Conservation (phyloP, 2,888 invertebrate species). For the Achlya flavicornis region DNA sequence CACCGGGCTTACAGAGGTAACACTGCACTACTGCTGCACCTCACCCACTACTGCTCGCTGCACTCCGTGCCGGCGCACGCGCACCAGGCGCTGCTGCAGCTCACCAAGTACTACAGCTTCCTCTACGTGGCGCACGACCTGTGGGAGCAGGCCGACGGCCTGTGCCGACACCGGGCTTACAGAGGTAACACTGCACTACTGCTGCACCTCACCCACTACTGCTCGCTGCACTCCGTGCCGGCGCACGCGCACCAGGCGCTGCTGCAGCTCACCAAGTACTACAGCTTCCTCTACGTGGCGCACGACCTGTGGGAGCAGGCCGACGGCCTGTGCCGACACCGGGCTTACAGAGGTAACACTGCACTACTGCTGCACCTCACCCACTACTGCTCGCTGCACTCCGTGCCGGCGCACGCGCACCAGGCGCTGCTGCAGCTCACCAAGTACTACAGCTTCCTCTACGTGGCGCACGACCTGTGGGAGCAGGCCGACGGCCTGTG, state of each 20-base stretch:
- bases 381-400: conserved; percentile 82
- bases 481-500: conserved; percentile 94
- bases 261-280: conserved; percentile 91
- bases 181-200: conserved; percentile 92
- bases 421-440: conserved; percentile 92
- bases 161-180: conserved; percentile 90
- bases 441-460: conserved; percentile 90
- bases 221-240: conserved; percentile 50
- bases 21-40: conserved; percentile 89
- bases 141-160: conserved; percentile 95
- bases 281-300: conserved; percentile 90
- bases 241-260: conserved; percentile 90
- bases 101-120: conserved; percentile 91
- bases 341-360: conserved; percentile 91
- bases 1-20: conserved; percentile 91
- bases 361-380: conserved; percentile 93
- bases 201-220: conserved; percentile 90
- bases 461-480: conserved; percentile 95
- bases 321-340: conserved; percentile 89
- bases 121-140: conserved; percentile 93
- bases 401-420: conserved; percentile 84
- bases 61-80: conserved; percentile 73
- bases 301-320: conserved; percentile 97
- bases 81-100: conserved; percentile 91
- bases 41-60: conserved; percentile 87